phyloP scores from a whole-genome alignment of 2,113 vertebrate genomes.

The Drymodes brunneopygia region DNA sequence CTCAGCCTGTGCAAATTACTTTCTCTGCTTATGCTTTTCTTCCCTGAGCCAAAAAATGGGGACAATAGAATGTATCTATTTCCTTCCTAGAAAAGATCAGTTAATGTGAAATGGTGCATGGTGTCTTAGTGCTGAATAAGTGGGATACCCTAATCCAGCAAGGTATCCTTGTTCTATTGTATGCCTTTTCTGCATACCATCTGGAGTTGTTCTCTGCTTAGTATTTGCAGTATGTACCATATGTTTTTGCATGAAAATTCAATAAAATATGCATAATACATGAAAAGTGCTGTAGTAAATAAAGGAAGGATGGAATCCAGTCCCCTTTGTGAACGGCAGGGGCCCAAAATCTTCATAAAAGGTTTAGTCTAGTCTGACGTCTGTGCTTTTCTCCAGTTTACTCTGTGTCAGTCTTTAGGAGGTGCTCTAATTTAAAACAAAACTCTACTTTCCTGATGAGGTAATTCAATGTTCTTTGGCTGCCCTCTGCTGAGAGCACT shows the following conservation, averaged over 20 bases:
- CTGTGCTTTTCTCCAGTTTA: conserved; percentile 48
- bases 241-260: conserved; percentile 68
- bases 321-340: conserved; percentile 38
- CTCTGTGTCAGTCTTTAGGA: conserved; percentile 21
- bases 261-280: conserved; percentile 63
- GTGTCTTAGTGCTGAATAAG: conserved; percentile 51
- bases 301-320: conserved; percentile 35
- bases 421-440: conserved; percentile 41
- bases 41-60: not conserved
- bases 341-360: conserved; percentile 58
- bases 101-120: conserved; percentile 50
- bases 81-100: conserved; percentile 39
- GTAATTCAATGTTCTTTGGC: conserved; percentile 47
- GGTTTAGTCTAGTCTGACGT: conserved; percentile 52
- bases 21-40: conserved; percentile 1
- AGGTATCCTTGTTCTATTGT: conserved; percentile 56
- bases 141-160: conserved; percentile 47
- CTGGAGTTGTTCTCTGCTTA: conserved; percentile 64
- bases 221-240: conserved; percentile 63
- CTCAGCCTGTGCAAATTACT: not conserved
- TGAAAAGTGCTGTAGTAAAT: conserved; percentile 61
- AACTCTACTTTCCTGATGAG: not conserved
- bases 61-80: conserved; percentile 48
- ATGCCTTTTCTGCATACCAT: conserved; percentile 50
- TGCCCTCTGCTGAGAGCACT: conserved; percentile 72